Evolutionary conservation across 2,113 vertebrate genomes (phyloP), one percentile per base, ranked within the genome.

Genomic region (Delphinus delphis): DNA sequence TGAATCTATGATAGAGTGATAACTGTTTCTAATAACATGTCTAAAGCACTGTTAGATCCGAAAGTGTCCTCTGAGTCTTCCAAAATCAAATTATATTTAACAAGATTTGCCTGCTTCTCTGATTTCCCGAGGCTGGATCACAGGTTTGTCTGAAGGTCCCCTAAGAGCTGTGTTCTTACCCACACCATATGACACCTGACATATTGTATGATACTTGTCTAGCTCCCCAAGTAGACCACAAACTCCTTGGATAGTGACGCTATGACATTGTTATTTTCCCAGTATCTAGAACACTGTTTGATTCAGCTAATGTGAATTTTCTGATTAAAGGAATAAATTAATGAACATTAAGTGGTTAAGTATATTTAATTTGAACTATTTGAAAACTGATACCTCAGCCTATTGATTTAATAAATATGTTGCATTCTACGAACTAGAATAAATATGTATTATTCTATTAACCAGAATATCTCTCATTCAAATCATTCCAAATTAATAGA

Each of bases 391-490:
- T 77, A 93, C 13, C 4, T 65, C 50, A 71, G 12, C 26, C 44
- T 76, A 85, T 33, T 88, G 62, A 90, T 88, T 96, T 93, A 88
- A 95, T 83, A 97, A 87, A 58, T 71, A 82, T 71, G 33, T 41
- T 90, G 47, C 15, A 87, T 65, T 90, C 63, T 95, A 79, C 44
- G 65, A 95, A 70, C 23, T 95, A 58, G 63, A 68, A 82, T 71
- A 87, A 90, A 73, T 81, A 86, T 28, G 12, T 36, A 83, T 73
- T 80, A 85, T 65, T 88, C 62, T 83, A 53, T 92, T 80, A 95
- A 71, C 36, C 36, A 93, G 68, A 77, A 76, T 93, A 80, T 84
- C n/a, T 93, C 70, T 83, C 14, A 87, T 26, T 4, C 23, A 33
- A 90, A 44, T 81, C 1, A 71, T 77, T 95, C 13, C 74, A 33